These are phyloP conservation scores for Palythoa grandiflora DNA, from an alignment of 92 coral and sea anemone species.

Conservation along the genomic window DNA sequence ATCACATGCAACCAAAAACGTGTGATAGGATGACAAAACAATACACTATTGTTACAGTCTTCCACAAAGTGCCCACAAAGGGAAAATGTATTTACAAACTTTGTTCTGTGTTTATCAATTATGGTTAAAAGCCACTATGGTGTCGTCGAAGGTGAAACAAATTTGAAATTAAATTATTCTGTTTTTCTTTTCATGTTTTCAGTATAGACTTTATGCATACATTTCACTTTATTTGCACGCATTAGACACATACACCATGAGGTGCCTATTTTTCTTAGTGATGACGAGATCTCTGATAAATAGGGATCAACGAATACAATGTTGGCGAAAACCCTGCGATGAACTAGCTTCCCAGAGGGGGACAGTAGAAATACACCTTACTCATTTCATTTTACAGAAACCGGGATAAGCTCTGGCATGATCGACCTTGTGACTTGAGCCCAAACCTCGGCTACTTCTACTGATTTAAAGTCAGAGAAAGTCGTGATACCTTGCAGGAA, in stretches of 20 bases:
- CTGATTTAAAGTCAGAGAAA: slow-evolving; percentile 27
- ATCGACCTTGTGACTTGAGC: slow-evolving; percentile 7
- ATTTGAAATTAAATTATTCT: too few species aligned
- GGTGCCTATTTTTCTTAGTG: not conserved
- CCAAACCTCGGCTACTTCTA: slow-evolving; percentile 13
- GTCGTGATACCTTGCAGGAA: slow-evolving; percentile 51
- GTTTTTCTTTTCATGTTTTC: too few species aligned
- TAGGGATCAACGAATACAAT: not conserved
- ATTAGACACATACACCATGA: not conserved
- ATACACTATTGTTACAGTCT: too few species aligned
- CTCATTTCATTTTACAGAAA: not conserved
- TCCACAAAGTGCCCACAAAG: too few species aligned
- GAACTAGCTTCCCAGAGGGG: not conserved
- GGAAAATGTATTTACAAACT: too few species aligned
- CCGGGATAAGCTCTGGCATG: slow-evolving; percentile 8
- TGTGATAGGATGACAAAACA: too few species aligned
- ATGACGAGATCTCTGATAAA: not conserved
- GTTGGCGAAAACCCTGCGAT: too few species aligned
- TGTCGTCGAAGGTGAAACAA: too few species aligned
- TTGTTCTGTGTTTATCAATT: too few species aligned
- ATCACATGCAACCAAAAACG: too few species aligned
- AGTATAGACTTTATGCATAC: too few species aligned
- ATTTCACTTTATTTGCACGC: not conserved
- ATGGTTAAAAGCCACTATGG: too few species aligned
- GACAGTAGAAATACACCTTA: slow-evolving; percentile 1